Evolutionary conservation across 2,888 invertebrate species (phyloP).

Genomic region (Strigamia maritima): DNA sequence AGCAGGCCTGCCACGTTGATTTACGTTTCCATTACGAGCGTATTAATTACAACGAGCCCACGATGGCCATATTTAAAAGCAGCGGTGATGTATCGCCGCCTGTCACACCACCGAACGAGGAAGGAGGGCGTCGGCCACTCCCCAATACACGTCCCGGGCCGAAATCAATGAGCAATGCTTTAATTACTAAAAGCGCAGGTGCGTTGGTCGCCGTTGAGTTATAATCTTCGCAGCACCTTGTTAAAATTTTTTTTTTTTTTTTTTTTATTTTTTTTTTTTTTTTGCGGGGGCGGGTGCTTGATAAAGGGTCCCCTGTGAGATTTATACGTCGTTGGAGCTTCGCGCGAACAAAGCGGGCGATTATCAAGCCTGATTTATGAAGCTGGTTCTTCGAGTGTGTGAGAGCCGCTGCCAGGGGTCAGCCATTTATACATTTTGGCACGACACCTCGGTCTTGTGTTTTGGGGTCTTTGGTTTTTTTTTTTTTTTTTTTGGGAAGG

Average conservation of each 20-base stretch:
- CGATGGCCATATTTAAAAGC: slow-evolving; percentile 36
- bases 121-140: slow-evolving; percentile 12
- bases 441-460: not conserved
- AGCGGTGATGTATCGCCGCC: slow-evolving; percentile 34
- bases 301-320: slow-evolving; percentile 23
- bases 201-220: not conserved
- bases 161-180: slow-evolving; percentile 8
- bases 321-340: slow-evolving; percentile 27
- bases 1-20: slow-evolving; percentile 19
- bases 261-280: not conserved
- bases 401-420: slow-evolving; percentile 25
- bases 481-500: not conserved
- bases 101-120: slow-evolving; percentile 31
- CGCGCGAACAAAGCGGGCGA: slow-evolving; percentile 25
- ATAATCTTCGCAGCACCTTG: not conserved
- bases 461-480: not conserved
- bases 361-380: slow-evolving; percentile 21
- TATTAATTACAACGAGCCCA: slow-evolving; percentile 36
- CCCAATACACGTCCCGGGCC: slow-evolving; percentile 3
- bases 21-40: slow-evolving; percentile 36
- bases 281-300: not conserved
- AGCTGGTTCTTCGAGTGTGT: slow-evolving; percentile 12
- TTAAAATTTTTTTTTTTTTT: not conserved
- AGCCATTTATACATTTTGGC: slow-evolving; percentile 11
- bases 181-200: slow-evolving; percentile 9